phyloP scores from a whole-genome alignment of 2,888 invertebrate species.

The Stenodema calcarata region DNA sequence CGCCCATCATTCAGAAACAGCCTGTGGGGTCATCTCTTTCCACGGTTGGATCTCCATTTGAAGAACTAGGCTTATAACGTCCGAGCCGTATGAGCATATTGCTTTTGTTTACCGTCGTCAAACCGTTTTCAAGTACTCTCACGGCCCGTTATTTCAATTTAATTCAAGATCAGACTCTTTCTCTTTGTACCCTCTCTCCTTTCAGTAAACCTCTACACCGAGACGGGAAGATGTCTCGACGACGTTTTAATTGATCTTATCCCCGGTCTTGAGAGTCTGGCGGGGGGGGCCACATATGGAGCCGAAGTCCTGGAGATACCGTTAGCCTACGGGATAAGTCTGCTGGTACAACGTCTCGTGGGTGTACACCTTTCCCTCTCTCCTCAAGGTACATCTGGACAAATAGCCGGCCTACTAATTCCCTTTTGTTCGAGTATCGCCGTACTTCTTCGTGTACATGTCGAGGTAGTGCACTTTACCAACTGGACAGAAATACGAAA shows the following conservation, averaged over 20 bases:
- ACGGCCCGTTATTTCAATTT: conserved; percentile 35
- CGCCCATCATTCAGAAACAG: not conserved
- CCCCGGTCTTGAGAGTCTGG: not conserved
- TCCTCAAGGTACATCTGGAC: not conserved
- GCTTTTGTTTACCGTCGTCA: conserved; percentile 30
- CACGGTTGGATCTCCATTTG: not conserved
- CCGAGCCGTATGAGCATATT: not conserved
- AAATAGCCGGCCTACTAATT: not conserved
- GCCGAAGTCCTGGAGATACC: not conserved
- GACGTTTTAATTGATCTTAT: conserved; percentile 38
- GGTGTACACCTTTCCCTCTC: not conserved
- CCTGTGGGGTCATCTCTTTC: not conserved
- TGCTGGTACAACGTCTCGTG: not conserved
- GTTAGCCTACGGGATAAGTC: conserved; percentile 23
- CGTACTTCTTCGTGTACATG: not conserved
- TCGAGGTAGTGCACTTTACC: not conserved
- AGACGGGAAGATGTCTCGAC: conserved; percentile 10
- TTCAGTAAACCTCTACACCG: conserved; percentile 7
- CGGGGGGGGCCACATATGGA: conserved; percentile 3
- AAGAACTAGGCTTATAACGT: not conserved
- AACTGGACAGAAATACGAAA: too few relatives aligned
- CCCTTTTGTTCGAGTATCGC: not conserved
- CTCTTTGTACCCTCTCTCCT: not conserved
- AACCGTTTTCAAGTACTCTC: conserved; percentile 8
- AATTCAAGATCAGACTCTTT: not conserved